Conservation (phyloP, 1,140 invertebrate genomes). For the Wiebesia pumilae region DNA sequence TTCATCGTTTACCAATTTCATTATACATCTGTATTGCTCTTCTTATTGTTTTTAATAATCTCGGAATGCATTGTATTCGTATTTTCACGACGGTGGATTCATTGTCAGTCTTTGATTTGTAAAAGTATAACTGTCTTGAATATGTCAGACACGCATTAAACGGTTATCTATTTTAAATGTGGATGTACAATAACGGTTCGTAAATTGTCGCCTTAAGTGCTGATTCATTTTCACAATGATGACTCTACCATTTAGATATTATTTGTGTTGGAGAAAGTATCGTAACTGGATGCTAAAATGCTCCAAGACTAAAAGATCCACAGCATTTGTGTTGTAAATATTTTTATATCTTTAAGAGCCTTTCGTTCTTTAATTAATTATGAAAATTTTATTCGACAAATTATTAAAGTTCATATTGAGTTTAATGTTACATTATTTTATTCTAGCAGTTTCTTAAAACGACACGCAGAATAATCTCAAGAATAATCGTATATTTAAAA, state of each 20-base stretch:
- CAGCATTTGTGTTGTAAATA: not conserved
- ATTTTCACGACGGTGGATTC: not conserved
- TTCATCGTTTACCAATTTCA: no score
- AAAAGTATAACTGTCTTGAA: conserved; percentile 25
- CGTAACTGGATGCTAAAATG: conserved; percentile 10
- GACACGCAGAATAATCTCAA: no score
- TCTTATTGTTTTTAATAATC: not conserved
- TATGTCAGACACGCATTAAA: conserved; percentile 17
- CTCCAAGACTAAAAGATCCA: not conserved
- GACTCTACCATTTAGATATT: conserved; percentile 38
- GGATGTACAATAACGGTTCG: conserved; percentile 42
- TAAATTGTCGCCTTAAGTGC: conserved; percentile 45
- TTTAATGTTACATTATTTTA: no score
- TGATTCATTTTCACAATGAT: conserved; percentile 51
- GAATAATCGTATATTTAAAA: no score
- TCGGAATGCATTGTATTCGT: conserved; percentile 15
- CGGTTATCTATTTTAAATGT: conserved; percentile 39
- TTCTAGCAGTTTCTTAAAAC: no score
- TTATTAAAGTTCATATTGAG: no score
- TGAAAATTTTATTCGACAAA: no score
- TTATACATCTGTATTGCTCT: no score
- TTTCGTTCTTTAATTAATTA: not conserved
- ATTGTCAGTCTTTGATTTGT: conserved; percentile 21
- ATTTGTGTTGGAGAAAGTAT: conserved; percentile 44
- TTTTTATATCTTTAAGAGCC: not conserved